A percentile compares a stretch with the other conserved stretches of the same genome.
phyloP scores from a whole-genome alignment of 2,113 vertebrate genomes.

The Anas platyrhynchos region DNA sequence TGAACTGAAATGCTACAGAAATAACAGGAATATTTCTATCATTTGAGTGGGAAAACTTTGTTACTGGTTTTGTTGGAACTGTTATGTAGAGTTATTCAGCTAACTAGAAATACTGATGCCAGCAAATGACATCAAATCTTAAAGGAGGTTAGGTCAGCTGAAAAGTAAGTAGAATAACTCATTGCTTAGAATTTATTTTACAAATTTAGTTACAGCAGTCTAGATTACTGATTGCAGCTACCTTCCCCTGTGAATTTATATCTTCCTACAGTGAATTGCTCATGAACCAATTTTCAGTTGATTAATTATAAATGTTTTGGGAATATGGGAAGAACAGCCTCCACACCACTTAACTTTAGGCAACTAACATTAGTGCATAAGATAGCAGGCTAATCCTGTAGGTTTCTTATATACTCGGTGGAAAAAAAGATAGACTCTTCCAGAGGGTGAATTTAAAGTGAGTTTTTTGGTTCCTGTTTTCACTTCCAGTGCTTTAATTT shows the following conservation, averaged over 20 bases:
- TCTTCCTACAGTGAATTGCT: conserved; percentile 37
- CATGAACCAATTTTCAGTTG: conserved; percentile 40
- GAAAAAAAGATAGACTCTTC: conserved; percentile 3
- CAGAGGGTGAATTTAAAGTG: neutral
- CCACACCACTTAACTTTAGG: conserved; percentile 20
- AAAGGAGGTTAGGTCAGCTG: neutral
- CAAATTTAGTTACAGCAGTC: conserved; percentile 25
- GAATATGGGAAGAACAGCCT: conserved; percentile 12
- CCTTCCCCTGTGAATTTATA: conserved; percentile 38
- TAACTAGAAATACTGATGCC: neutral
- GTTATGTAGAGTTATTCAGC: neutral
- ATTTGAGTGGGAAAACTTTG: neutral
- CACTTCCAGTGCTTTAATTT: neutral
- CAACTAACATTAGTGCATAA: conserved; percentile 25
- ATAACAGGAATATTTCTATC: neutral
- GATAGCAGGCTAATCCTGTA: conserved; percentile 45
- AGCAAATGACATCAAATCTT: conserved; percentile 24
- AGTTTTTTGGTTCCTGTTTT: neutral
- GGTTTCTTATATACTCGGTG: neutral
- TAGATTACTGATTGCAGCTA: conserved; percentile 42
- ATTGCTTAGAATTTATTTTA: conserved; percentile 34
- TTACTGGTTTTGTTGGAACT: neutral
- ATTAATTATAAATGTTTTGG: conserved; percentile 44
- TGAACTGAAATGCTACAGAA: neutral
- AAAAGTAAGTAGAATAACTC: conserved; percentile 50